phyloP scores from a whole-genome alignment of 2,888 invertebrate genomes.

The Polydrusus pterygomalis region DNA sequence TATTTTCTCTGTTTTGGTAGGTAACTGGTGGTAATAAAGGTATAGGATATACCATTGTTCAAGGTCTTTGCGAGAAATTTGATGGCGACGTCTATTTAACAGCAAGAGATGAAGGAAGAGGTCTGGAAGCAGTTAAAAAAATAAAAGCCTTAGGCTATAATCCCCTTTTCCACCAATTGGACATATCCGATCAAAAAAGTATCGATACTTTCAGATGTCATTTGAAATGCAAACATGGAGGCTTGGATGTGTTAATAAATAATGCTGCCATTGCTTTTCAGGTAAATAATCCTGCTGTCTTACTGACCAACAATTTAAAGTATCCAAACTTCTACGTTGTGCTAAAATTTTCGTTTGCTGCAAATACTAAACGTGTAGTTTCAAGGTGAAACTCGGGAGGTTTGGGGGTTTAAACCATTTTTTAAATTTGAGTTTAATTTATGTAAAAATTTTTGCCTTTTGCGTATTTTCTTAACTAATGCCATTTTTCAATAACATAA shows the following conservation, averaged over 20 bases:
- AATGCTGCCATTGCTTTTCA: slow-evolving; percentile 86
- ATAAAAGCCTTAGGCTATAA: slow-evolving; percentile 75
- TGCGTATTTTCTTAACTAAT: too few relatives aligned
- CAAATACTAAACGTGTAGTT: too few relatives aligned
- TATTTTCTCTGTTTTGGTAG: slow-evolving; percentile 62
- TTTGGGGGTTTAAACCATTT: too few relatives aligned
- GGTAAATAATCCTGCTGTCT: too few relatives aligned
- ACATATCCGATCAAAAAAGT: slow-evolving; percentile 78
- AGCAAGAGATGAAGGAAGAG: slow-evolving; percentile 76
- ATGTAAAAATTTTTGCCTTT: too few relatives aligned
- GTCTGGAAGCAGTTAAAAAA: slow-evolving; percentile 76
- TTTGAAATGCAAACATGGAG: slow-evolving; percentile 77
- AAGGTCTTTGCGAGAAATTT: slow-evolving; percentile 79
- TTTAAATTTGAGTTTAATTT: too few relatives aligned
- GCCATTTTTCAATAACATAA: too few relatives aligned
- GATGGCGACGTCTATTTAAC: slow-evolving; percentile 83
- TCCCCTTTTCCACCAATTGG: slow-evolving; percentile 80
- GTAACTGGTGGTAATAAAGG: slow-evolving; percentile 85
- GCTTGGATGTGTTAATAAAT: slow-evolving; percentile 83
- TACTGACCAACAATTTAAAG: too few relatives aligned
- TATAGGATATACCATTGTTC: slow-evolving; percentile 81
- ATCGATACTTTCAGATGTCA: slow-evolving; percentile 76
- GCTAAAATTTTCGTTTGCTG: too few relatives aligned
- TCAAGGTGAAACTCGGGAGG: too few relatives aligned
- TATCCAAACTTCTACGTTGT: too few relatives aligned